Evolutionary conservation across 2,888 invertebrate species (phyloP), one percentile per base, ranked within the genome.

Genomic region (Aphidoletes aphidimyza): DNA sequence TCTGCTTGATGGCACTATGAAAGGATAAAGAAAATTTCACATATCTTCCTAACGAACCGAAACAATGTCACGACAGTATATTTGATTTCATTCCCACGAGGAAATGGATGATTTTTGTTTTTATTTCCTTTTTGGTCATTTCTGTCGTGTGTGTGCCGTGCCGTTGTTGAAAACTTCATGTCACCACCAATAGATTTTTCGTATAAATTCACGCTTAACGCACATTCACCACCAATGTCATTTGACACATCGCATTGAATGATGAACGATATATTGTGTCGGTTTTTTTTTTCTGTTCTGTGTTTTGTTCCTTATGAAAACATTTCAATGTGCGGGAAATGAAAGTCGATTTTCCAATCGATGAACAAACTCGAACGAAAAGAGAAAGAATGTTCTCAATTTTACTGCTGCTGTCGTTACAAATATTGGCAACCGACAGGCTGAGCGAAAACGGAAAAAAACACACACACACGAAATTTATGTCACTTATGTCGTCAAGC

Each of bases 341-440:
- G 30, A 69, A 30, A 69, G 69, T 69, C 69, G 69, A 69, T 69
- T 69, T 69, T 69, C 69, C 69, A 69, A 69, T 69, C 69, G 69
- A 69, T 69, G 69, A 69, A 14, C 34, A 30, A 3, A 6, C n/a
- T 22, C 69, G 14, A 3, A 30, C 69, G 14, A 14, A 69, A 30
- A 42, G 42, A 42, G 14, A 9, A 30, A 30, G 69, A 69, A 11
- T 69, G 9, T 26, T 34, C 69, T 69, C 17, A 3, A 69, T 30
- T 54, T 69, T 69, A 6, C 11, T n/a, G 8, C 34, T 69, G 30
- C 22, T 6, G 69, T 30, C n/a, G 26, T 3, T 69, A 30, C 69
- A 30, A 69, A 69, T 30, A 69, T 69, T 30, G 30, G 9, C 22
- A 22, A 54, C 3, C 3, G 54, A 47, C 17, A 47, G 3, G 9